phyloP scores from a whole-genome alignment of 2,888 invertebrate species.

The Melangyna quadrimaculata region DNA sequence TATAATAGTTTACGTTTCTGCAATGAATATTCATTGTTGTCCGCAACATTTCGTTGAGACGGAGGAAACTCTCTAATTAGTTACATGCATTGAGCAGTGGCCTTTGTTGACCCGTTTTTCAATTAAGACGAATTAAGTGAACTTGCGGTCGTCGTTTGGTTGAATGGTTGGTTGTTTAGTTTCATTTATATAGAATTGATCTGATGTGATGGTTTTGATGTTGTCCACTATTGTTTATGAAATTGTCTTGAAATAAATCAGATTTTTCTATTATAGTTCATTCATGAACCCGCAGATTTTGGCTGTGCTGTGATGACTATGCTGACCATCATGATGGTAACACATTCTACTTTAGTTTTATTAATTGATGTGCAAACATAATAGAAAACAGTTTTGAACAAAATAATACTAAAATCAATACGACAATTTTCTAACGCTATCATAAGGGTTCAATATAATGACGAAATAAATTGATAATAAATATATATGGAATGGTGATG shows the following conservation, averaged over 20 bases:
- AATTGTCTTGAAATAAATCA: constrained; percentile 66
- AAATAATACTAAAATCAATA: background rate
- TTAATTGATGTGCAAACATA: constrained; percentile 71
- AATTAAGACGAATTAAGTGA: constrained; percentile 79
- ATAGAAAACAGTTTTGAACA: background rate
- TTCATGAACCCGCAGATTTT: constrained; percentile 54
- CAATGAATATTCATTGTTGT: constrained; percentile 68
- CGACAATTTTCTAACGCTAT: background rate
- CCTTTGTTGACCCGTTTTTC: constrained; percentile 82
- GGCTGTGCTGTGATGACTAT: background rate
- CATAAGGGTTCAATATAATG: background rate
- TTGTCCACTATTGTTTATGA: constrained; percentile 58
- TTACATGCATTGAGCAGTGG: constrained; percentile 80
- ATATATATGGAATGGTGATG: background rate
- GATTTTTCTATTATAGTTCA: constrained; percentile 31
- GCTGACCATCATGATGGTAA: constrained; percentile 59
- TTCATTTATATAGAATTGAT: constrained; percentile 5
- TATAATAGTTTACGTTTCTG: background rate
- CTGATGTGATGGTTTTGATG: constrained; percentile 68
- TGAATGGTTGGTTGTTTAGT: background rate
- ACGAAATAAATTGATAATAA: constrained; percentile 2
- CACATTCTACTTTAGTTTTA: constrained; percentile 65
- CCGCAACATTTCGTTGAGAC: constrained; percentile 68
- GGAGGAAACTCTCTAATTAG: constrained; percentile 78
- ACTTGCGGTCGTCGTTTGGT: constrained; percentile 39